Base-by-base conservation (phyloP, 2,797 vertebrate species). In the Anomalospiza imberbis region DNA sequence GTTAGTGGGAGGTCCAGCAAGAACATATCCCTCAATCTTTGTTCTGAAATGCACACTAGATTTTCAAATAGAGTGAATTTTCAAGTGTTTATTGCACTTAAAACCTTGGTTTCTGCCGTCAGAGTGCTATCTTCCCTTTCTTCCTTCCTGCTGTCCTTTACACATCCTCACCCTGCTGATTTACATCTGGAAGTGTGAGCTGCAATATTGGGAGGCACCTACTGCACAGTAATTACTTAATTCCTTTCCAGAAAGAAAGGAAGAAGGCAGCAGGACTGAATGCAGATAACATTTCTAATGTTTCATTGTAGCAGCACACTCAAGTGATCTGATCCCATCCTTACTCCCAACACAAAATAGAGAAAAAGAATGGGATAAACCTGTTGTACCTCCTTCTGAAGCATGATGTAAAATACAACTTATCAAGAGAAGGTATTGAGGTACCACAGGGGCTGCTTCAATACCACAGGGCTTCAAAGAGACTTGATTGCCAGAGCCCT, bases 401-500 rank as follows among this genome's bases (percentile, higher is more conserved):
- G 73, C 28, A 14, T 4, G 13, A 44, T 66, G 51, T 44, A 36
- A 93, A 93, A 92, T 40, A 72, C 68, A 91, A 75, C 47, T 1
- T 12, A 68, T 75, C 71, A 91, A 57, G 53, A 79, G 38, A 63
- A 42, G 7, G 31, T 50, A 63, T 15, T 60, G 75, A 95, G 71
- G 36, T 79, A 85, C 53, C 78, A 89, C 67, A 87, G 89, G 34
- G 36, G 14, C 60, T 79, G 44, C 80, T 89, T 93, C 84, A 79
- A 40, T 40, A 75, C 34, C 66, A 32, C 25, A 63, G 67, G 57
- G 48, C 78, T 93, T 96, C 92, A 93, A 85, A 94, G 63, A 74
- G n/a, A 63, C 42, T 50, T 87, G 75, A 94, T 96, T 95, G 75
- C 85, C 89, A 87, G 84, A 89, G 71, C 95, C 72, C 45, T 92